A percentile compares a stretch with the other conserved stretches of the same genome.
Evolutionary conservation across 2,888 invertebrate species (phyloP).

Genomic region (Mythimna lalbum): DNA sequence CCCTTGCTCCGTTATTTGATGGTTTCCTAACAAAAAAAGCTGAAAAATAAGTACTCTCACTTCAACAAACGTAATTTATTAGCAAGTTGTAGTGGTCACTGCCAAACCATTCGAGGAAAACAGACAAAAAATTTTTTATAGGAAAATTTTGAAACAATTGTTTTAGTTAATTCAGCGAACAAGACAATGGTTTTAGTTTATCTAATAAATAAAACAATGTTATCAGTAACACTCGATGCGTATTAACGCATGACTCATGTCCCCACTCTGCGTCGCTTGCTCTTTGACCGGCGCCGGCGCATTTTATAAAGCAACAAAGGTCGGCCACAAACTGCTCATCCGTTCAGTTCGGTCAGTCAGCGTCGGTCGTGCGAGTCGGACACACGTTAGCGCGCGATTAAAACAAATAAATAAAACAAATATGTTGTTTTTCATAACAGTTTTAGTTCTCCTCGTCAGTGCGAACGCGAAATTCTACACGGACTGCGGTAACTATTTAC

Average conservation of each 20-base stretch:
- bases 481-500: conserved; percentile 82
- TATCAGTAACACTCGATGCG: conserved; percentile 8
- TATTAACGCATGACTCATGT: conserved; percentile 31
- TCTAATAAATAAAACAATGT: conserved; percentile 27
- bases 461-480: conserved; percentile 85
- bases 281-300: conserved; percentile 85
- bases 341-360: conserved; percentile 75
- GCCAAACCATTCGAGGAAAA: background rate
- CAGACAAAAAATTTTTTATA: background rate
- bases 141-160: background rate
- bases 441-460: conserved; percentile 79
- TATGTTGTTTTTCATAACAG: conserved; percentile 80
- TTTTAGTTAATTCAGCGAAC: background rate
- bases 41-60: too few relatives aligned
- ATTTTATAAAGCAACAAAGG: conserved; percentile 85
- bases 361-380: conserved; percentile 82
- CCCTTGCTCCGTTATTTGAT: too few relatives aligned
- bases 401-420: conserved; percentile 54
- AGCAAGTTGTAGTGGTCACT: too few relatives aligned
- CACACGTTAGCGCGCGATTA: conserved; percentile 84
- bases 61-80: too few relatives aligned
- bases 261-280: conserved; percentile 59
- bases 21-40: too few relatives aligned
- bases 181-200: conserved; percentile 1
- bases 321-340: conserved; percentile 77